phyloP scores from a whole-genome alignment of 1,140 invertebrate genomes.

The Danaus plexippus region DNA sequence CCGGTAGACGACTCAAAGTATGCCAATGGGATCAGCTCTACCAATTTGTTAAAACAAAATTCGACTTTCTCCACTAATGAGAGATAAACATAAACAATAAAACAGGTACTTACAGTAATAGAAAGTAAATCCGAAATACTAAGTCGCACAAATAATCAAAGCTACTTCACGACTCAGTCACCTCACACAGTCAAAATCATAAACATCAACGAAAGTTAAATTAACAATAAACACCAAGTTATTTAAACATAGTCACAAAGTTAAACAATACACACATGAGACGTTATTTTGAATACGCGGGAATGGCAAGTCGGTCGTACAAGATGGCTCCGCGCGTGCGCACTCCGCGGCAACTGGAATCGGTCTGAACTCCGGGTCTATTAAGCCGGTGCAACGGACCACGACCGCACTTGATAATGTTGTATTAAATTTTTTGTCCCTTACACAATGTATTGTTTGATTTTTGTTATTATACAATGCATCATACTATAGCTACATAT shows the following conservation, averaged over 20 bases:
- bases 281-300: slow-evolving; percentile 52
- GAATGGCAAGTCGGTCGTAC: slow-evolving; percentile 34
- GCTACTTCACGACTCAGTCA: slow-evolving; percentile 51
- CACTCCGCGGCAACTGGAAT: slow-evolving; percentile 40
- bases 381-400: slow-evolving; percentile 23
- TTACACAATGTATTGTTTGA: not conserved
- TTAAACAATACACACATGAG: slow-evolving; percentile 11
- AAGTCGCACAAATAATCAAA: slow-evolving; percentile 39
- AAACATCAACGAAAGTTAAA: slow-evolving; percentile 17
- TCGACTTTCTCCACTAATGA: slow-evolving; percentile 58
- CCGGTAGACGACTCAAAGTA: slow-evolving; percentile 25
- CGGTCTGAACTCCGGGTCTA: slow-evolving; percentile 33
- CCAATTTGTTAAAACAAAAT: slow-evolving; percentile 32
- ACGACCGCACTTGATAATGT: slow-evolving; percentile 5
- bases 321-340: slow-evolving; percentile 54
- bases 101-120: slow-evolving; percentile 64
- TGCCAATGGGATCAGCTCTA: slow-evolving; percentile 31
- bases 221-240: slow-evolving; percentile 17
- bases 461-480: too few species aligned
- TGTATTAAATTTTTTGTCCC: not conserved
- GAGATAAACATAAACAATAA: slow-evolving; percentile 58
- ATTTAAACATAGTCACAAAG: slow-evolving; percentile 29
- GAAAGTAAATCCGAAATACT: slow-evolving; percentile 68
- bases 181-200: slow-evolving; percentile 37
- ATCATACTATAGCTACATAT: too few species aligned